Conservation (phyloP, 2,113 vertebrate species). For the Psammodynastes pulverulentus region DNA sequence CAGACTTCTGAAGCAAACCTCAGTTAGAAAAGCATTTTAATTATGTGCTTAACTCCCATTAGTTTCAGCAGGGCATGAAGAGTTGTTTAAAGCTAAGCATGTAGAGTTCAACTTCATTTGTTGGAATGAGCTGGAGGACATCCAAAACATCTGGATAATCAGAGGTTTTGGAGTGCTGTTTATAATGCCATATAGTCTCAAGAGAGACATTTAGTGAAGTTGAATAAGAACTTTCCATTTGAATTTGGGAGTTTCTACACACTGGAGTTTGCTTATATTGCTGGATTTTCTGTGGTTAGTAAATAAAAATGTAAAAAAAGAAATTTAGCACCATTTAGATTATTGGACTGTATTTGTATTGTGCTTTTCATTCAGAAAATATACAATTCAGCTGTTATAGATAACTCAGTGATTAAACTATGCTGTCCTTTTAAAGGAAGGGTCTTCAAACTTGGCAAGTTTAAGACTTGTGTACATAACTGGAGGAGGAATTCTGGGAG, state of each 20-base stretch:
- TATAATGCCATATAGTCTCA: slow-evolving; percentile 17
- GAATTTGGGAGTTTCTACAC: neutral
- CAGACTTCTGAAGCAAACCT: neutral
- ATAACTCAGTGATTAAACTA: neutral
- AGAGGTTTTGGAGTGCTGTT: neutral
- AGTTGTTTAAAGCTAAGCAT: slow-evolving; percentile 18
- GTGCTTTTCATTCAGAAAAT: neutral
- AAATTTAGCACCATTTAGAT: neutral
- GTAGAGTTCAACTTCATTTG: slow-evolving; percentile 34
- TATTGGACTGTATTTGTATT: neutral
- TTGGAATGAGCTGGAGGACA: slow-evolving; percentile 23
- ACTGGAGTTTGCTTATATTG: neutral
- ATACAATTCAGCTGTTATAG: too few relatives aligned
- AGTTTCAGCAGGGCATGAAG: slow-evolving; percentile 9
- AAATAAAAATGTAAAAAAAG: neutral
- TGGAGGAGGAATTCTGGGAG: too few relatives aligned
- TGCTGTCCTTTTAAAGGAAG: neutral
- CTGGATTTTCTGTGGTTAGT: neutral
- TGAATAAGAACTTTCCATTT: slow-evolving; percentile 5
- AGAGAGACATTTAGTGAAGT: slow-evolving; percentile 17
- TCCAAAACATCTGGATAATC: slow-evolving; percentile 32
- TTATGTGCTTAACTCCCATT: slow-evolving; percentile 22
- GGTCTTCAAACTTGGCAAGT: too few relatives aligned
- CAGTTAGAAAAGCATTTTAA: neutral
- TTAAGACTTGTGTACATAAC: too few relatives aligned